Percentiles rank a stretch among this genome's conserved stretches.
Conservation (phyloP, 2,888 invertebrate species). For the Pandemis corylana region DNA sequence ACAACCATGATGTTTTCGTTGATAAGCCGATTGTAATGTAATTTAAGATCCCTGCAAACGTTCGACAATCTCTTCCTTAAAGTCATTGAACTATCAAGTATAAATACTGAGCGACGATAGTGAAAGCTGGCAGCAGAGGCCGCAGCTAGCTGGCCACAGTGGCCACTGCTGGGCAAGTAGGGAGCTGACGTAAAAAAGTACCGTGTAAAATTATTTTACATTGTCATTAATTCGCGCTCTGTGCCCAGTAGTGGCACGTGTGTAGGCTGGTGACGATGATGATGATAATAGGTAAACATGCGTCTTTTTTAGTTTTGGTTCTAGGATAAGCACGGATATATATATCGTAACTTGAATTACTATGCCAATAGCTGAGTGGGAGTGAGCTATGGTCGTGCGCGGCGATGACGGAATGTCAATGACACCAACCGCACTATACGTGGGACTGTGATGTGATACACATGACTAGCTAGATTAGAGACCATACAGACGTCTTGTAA, state of each 20-base stretch:
- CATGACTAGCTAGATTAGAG: neutral
- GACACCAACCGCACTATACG: conserved; percentile 16
- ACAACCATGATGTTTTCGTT: neutral
- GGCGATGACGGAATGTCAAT: conserved; percentile 33
- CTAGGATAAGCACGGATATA: neutral
- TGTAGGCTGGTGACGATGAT: no score
- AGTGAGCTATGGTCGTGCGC: conserved; percentile 12
- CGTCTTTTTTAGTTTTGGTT: neutral
- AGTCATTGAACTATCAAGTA: conserved; percentile 36
- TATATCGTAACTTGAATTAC: neutral
- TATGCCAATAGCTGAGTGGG: neutral
- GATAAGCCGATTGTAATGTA: neutral
- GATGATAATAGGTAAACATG: no score
- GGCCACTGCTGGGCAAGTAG: neutral
- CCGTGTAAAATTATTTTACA: neutral
- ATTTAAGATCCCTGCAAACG: conserved; percentile 19
- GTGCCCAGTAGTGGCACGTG: no score
- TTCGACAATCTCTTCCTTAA: conserved; percentile 22
- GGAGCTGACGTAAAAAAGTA: neutral
- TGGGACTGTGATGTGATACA: conserved; percentile 1
- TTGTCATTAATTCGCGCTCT: no score
- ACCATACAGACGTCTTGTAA: neutral
- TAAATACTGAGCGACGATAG: conserved; percentile 29
- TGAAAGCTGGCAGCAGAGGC: conserved; percentile 30
- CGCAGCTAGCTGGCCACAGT: neutral